These are phyloP conservation scores for Drosophila subsilvestris DNA, from an alignment of 2,888 invertebrate genomes.

Conservation along the genomic window DNA sequence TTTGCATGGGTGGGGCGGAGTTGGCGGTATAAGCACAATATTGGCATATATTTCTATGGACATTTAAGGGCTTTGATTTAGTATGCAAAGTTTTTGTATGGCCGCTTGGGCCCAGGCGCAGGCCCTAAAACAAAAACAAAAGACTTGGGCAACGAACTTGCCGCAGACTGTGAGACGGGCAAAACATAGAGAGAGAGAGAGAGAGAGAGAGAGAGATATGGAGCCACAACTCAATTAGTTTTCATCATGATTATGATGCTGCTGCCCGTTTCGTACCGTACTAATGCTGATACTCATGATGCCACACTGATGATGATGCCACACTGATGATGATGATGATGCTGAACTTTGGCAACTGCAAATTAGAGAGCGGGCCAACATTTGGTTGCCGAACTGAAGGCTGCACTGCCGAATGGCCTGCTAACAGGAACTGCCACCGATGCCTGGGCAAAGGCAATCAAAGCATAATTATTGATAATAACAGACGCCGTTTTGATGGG, in stretches of 20 bases:
- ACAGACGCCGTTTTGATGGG: conserved; percentile 75
- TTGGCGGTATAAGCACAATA: conserved; percentile 49
- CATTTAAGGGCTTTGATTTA: conserved; percentile 66
- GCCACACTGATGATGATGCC: conserved; percentile 23
- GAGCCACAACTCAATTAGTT: conserved; percentile 73
- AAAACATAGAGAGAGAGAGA: conserved; percentile 8
- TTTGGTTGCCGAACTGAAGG: conserved; percentile 19
- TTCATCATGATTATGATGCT: background rate
- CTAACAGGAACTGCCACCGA: conserved; percentile 44
- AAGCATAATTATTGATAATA: conserved; percentile 82
- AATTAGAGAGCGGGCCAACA: conserved; percentile 40
- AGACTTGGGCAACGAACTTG: conserved; percentile 78
- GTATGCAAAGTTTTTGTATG: conserved; percentile 57
- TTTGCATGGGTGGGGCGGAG: conserved; percentile 12
- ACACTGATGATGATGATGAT: conserved; percentile 28
- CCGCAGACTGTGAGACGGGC: too few relatives aligned
- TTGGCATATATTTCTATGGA: conserved; percentile 67
- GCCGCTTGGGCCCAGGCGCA: background rate
- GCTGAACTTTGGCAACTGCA: conserved; percentile 51
- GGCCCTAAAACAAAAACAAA: conserved; percentile 69
- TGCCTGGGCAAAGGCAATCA: conserved; percentile 52
- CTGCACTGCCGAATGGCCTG: conserved; percentile 51
- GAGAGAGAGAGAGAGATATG: conserved; percentile 31
- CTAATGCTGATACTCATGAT: conserved; percentile 1
- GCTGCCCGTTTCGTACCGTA: background rate